A percentile compares a stretch with the other conserved stretches of the same genome.
Conservation (phyloP, 2,797 vertebrate genomes). For the Sebastes glaucus region DNA sequence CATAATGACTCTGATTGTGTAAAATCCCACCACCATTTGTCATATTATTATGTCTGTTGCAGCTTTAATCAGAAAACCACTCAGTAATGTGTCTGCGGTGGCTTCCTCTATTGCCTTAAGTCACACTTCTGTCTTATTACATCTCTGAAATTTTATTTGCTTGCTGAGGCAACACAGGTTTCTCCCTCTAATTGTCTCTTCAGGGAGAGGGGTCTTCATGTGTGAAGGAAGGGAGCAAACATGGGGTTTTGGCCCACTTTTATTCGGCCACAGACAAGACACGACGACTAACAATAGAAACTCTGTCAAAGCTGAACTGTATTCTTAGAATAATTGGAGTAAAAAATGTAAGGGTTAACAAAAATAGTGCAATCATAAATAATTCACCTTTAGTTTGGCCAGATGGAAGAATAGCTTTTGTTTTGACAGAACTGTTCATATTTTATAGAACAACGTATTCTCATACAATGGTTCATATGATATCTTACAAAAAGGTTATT, state of each 20-base stretch:
- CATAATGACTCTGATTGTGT: conserved; percentile 33
- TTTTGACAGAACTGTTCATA: neutral
- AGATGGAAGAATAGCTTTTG: neutral
- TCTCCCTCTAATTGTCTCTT: conserved; percentile 77
- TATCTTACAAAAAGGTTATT: too few relatives aligned
- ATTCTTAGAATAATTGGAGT: neutral
- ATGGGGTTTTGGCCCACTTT: conserved; percentile 57
- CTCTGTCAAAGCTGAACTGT: neutral
- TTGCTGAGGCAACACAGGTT: conserved; percentile 56
- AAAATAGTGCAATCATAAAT: neutral
- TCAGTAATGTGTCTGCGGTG: conserved; percentile 38
- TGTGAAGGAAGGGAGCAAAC: conserved; percentile 36
- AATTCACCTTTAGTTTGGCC: neutral
- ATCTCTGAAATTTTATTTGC: conserved; percentile 58
- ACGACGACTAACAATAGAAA: conserved; percentile 13
- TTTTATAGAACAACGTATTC: neutral
- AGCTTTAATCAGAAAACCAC: conserved; percentile 47
- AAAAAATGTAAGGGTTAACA: neutral
- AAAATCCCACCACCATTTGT: conserved; percentile 44
- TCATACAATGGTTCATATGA: too few relatives aligned
- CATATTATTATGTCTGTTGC: conserved; percentile 36
- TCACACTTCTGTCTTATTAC: conserved; percentile 66
- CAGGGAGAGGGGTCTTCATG: conserved; percentile 58
- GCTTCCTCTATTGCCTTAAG: conserved; percentile 54
- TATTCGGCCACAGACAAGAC: conserved; percentile 42